Percentiles rank a stretch among this genome's conserved stretches.
phyloP scores from a whole-genome alignment of 2,888 invertebrate species.

The Epinotia demarniana region DNA sequence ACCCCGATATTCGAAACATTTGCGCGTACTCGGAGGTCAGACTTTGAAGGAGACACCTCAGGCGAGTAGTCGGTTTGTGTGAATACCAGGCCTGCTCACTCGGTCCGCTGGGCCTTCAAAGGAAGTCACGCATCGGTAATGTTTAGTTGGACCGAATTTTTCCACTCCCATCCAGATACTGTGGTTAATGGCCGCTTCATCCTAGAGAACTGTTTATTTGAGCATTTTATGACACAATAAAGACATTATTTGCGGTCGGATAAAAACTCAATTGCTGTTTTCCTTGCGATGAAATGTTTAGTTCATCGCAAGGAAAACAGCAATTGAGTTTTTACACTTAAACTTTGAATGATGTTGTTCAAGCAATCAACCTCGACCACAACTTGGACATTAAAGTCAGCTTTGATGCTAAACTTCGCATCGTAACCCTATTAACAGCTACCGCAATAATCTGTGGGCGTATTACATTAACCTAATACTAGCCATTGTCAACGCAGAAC shows the following conservation, averaged over 20 bases:
- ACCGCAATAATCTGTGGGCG: conserved; percentile 36
- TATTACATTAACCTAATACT: conserved; percentile 22
- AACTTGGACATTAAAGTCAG: conserved; percentile 5
- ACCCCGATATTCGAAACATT: neutral
- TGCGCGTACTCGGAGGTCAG: conserved; percentile 2
- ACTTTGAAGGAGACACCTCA: neutral
- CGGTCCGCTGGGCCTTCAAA: conserved; percentile 32
- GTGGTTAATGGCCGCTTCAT: neutral
- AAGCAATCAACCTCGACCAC: conserved; percentile 13
- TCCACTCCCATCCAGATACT: conserved; percentile 26
- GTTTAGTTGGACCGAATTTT: conserved; percentile 16
- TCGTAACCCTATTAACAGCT: conserved; percentile 30
- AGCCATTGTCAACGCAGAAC: neutral
- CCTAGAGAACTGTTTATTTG: neutral
- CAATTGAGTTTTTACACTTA: no score
- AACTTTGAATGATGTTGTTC: conserved; percentile 3
- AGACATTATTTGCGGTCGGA: neutral
- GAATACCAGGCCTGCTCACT: conserved; percentile 12
- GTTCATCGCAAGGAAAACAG: no score
- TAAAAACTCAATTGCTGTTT: conserved; percentile 13
- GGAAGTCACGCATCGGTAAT: conserved; percentile 32
- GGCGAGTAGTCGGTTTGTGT: neutral
- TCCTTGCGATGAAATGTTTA: neutral
- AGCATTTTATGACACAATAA: neutral
- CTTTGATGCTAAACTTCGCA: conserved; percentile 14